Percentiles rank a stretch among this genome's conserved stretches.
These are phyloP conservation scores for Gasterosteus nipponicus DNA, from an alignment of 2,113 vertebrate genomes.

Conservation along the genomic window DNA sequence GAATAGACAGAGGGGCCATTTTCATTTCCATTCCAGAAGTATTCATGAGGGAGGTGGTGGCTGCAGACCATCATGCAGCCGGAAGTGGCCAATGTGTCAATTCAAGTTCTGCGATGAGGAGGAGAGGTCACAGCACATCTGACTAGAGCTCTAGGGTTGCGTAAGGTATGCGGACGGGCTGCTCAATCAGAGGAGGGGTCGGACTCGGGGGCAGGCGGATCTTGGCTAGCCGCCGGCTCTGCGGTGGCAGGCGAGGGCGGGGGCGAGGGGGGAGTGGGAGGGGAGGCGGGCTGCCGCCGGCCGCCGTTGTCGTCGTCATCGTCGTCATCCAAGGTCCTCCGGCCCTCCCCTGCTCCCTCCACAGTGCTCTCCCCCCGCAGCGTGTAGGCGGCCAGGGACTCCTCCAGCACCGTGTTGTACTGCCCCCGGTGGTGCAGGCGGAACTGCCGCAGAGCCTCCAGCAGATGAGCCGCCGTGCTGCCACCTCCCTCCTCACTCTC, in stretches of 20 bases:
- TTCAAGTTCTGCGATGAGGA: conserved; percentile 63
- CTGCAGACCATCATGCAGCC: neutral
- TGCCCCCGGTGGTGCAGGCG: conserved; percentile 97
- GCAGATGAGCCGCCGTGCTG: conserved; percentile 90
- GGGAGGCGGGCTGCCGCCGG: conserved; percentile 66
- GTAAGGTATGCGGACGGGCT: conserved; percentile 1
- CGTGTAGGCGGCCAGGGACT: conserved; percentile 90
- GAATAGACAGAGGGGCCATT: conserved; percentile 57
- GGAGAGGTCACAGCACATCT: conserved; percentile 46
- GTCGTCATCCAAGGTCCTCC: conserved; percentile 19
- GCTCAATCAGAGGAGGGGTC: conserved; percentile 73
- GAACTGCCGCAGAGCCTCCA: conserved; percentile 97
- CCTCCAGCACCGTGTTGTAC: conserved; percentile 96
- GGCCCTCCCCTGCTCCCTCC: conserved; percentile 44
- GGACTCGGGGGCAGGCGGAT: conserved; percentile 54
- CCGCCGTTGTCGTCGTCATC: neutral
- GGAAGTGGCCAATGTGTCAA: conserved; percentile 30
- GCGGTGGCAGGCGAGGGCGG: conserved; percentile 69
- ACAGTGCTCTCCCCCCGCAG: conserved; percentile 74
- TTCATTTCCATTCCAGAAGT: conserved; percentile 8
- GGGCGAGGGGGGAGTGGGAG: conserved; percentile 73
- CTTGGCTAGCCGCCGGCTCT: conserved; percentile 66
- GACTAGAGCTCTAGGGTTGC: conserved; percentile 40
- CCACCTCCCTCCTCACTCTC: conserved; percentile 84
- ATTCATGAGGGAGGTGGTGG: neutral